These are phyloP conservation scores for Pachypeltis micranthus DNA, from an alignment of 1,140 invertebrate genomes.

Conservation along the genomic window DNA sequence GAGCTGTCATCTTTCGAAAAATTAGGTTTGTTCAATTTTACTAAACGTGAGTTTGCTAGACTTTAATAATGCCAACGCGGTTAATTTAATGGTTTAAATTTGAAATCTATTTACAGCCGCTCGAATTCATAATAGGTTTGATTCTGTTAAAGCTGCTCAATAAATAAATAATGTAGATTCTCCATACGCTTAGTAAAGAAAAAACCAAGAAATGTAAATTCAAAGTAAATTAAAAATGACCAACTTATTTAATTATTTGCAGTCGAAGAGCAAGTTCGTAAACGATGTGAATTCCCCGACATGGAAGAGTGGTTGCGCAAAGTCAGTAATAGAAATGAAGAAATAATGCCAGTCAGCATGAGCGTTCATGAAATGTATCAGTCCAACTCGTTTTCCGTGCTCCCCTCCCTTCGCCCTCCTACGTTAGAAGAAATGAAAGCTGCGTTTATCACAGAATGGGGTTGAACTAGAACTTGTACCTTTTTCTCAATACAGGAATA, in stretches of 20 bases:
- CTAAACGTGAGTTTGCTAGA: neutral
- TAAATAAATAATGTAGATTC: neutral
- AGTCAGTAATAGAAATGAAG: too few species aligned
- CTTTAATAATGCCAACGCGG: neutral
- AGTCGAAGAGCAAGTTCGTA: too few species aligned
- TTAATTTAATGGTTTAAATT: neutral
- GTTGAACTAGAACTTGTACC: too few species aligned
- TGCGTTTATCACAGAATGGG: neutral
- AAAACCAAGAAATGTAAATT: too few species aligned
- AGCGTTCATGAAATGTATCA: too few species aligned
- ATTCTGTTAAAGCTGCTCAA: neutral
- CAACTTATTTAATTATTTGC: too few species aligned
- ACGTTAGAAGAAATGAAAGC: neutral
- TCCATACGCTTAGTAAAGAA: neutral
- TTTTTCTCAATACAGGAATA: too few species aligned
- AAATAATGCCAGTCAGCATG: too few species aligned
- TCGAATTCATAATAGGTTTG: neutral
- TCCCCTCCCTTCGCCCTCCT: neutral
- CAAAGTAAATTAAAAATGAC: too few species aligned
- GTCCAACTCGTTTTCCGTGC: too few species aligned
- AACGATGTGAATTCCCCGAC: too few species aligned
- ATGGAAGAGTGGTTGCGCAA: too few species aligned
- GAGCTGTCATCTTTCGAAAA: slow-evolving; percentile 19
- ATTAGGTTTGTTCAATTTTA: neutral
- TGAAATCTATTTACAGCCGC: neutral